Base-by-base conservation (phyloP, 1,140 invertebrate species). In the Bilobella aurantiaca region DNA sequence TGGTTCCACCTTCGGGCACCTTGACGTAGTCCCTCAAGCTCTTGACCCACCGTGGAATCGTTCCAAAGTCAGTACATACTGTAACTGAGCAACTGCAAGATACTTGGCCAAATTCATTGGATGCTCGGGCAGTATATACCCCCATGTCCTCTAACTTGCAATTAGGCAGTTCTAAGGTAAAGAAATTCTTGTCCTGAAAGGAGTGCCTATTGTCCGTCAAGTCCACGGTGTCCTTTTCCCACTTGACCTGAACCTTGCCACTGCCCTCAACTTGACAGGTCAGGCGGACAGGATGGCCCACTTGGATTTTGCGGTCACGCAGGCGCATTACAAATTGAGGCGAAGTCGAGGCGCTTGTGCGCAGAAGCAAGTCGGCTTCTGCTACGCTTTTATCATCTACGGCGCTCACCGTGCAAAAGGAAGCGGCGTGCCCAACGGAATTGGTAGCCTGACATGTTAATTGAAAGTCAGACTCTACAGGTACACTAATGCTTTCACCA, bases 291-390 rank as follows among this genome's bases (percentile, higher is more conserved):
- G 85, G 91, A 80, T 88, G 91, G 0, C 87, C 87, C 3, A 85
- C 82, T 75, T 91, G 87, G 0, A 91, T 87, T 8, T 88, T 81
- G 60, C 89, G 81, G 75, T 92, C 89, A n/a, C 88, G 81, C 28
- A 93, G 77, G 27, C 88, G 82, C 86, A 92, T 91, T 0, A 89
- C 91, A 74, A 94, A 93, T 73, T 91, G 86, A 0, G 91, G 92
- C 1, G 89, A 78, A 64, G 28, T 59, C 25, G 58, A 29, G 29
- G n/a, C n/a, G n/a, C 5, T 18, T 3, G 32, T 34, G 14, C 59
- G 25, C 18, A 62, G 21, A 3, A 37, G 59, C 5, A 34, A 27
- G 75, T 90, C 88, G 0, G 88, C 88, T 64, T 84, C 82, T 73
- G 86, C 83, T 30, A 90, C 79, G 72, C 83, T 81, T 3, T 81